Base-by-base conservation (phyloP, 2,797 vertebrate species). In the Poeciliopsis gracilis region DNA sequence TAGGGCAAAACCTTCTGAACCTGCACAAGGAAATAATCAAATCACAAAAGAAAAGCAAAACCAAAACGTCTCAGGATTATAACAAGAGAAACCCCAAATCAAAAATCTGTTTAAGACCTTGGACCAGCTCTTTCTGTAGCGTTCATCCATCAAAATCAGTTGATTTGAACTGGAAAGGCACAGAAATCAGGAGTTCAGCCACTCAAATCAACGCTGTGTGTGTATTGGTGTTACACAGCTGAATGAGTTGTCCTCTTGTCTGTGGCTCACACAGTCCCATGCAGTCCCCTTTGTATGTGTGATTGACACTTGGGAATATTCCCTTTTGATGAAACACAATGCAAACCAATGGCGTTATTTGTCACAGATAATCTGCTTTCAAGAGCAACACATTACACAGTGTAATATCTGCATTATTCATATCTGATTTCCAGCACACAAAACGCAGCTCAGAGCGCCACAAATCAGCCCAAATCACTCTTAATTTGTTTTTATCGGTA, bases 401-500 rank as follows among this genome's bases (percentile, higher is more conserved):
- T 69, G 78, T 91, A 92, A 93, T 93, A 90, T 92, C 87, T 88
- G 79, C 90, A 93, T 94, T 90, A 92, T 93, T 94, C 91, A 94
- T 92, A 90, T 93, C 90, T 91, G 91, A 91, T 94, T 89, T 90
- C 86, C 49, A 86, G 82, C 89, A 89, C 88, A 91, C 91, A 92
- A 89, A 91, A 85, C 87, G 86, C 86, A 86, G 91, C 91, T 88
- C 86, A 87, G 89, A 92, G 91, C 86, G 4, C 79, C 89, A 88
- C 91, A 93, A 93, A 95, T 94, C 93, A 90, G 91, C 91, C 91
- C 89, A 93, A 95, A 94, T 95, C 93, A 94, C 93, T 92, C 92
- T 93, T 95, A 93, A 95, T 95, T 94, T 94, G 94, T 94, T 94
- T 94, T 94, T 94, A 95, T 94, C 92, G 90, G 93, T 93, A 95